Evolutionary conservation across 2,113 vertebrate genomes (phyloP).

Genomic region (Seriola dumerili): DNA sequence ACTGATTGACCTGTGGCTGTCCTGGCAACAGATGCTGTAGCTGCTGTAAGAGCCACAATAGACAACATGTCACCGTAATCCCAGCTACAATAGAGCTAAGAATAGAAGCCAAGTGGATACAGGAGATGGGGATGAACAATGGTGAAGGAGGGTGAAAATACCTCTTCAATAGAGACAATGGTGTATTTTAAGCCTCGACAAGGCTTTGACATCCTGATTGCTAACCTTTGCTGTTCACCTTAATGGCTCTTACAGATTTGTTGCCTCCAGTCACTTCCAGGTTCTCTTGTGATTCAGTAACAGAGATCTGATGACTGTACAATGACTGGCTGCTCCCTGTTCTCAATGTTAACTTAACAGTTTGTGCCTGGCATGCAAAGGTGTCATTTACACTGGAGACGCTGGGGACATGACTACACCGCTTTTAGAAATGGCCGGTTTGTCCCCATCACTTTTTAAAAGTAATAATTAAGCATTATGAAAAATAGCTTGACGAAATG

Average conservation of each 20-base stretch:
- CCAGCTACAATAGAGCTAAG: constrained; percentile 73
- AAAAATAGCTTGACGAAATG: no score
- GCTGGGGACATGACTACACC: no score
- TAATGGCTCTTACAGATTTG: constrained; percentile 58
- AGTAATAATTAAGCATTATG: no score
- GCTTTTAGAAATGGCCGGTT: no score
- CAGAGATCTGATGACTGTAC: constrained; percentile 47
- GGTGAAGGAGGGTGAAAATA: constrained; percentile 38
- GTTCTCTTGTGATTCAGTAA: constrained; percentile 42
- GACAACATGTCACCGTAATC: constrained; percentile 76
- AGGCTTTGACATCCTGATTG: constrained; percentile 69
- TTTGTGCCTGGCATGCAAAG: neutral
- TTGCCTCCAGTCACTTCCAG: constrained; percentile 56
- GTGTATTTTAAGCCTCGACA: constrained; percentile 69
- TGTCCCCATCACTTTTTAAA: no score
- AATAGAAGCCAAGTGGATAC: constrained; percentile 80
- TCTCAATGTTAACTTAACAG: constrained; percentile 15
- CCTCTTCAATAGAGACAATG: constrained; percentile 51
- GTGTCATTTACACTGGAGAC: no score
- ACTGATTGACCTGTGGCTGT: constrained; percentile 44
- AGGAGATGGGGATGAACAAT: constrained; percentile 70
- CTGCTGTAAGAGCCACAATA: constrained; percentile 67
- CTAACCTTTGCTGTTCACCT: constrained; percentile 61
- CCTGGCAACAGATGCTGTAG: constrained; percentile 68
- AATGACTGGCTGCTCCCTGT: constrained; percentile 17